These are phyloP conservation scores for Manis pentadactyla DNA, from an alignment of 2,797 vertebrate genomes.

Conservation along the genomic window DNA sequence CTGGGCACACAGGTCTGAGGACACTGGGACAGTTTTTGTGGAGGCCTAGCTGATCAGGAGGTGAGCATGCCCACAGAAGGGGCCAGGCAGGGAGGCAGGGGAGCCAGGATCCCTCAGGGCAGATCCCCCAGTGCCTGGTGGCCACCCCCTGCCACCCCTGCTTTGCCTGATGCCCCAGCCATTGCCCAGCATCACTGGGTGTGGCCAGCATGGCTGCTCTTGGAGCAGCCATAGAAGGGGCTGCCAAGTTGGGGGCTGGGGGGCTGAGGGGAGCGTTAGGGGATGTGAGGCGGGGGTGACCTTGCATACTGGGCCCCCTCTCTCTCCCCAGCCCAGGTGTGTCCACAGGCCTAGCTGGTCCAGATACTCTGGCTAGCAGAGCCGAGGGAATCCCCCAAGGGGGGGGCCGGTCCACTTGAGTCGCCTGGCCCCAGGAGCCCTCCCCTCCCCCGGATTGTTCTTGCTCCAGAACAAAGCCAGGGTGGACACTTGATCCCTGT, in stretches of 20 bases:
- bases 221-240: not conserved
- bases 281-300: not conserved
- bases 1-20: not conserved
- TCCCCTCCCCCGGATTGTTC: constrained; percentile 79
- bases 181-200: constrained; percentile 73
- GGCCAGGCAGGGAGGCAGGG: not conserved
- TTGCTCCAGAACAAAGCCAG: constrained; percentile 82
- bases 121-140: not conserved
- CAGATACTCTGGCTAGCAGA: constrained; percentile 24
- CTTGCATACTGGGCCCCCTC: not conserved
- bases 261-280: not conserved
- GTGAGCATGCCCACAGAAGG: not conserved
- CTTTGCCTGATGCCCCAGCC: not conserved
- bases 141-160: constrained; percentile 55
- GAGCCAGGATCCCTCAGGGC: not conserved
- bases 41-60: not conserved
- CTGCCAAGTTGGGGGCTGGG: not conserved
- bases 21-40: not conserved
- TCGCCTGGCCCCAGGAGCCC: constrained; percentile 48
- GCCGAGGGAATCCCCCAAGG: constrained; percentile 80
- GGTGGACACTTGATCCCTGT: constrained; percentile 81
- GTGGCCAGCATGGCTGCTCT: constrained; percentile 71
- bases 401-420: constrained; percentile 57
- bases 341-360: not conserved
- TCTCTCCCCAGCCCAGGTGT: constrained; percentile 31